phyloP scores from a whole-genome alignment of 2,888 invertebrate species.

The Himalopsyche anomala region DNA sequence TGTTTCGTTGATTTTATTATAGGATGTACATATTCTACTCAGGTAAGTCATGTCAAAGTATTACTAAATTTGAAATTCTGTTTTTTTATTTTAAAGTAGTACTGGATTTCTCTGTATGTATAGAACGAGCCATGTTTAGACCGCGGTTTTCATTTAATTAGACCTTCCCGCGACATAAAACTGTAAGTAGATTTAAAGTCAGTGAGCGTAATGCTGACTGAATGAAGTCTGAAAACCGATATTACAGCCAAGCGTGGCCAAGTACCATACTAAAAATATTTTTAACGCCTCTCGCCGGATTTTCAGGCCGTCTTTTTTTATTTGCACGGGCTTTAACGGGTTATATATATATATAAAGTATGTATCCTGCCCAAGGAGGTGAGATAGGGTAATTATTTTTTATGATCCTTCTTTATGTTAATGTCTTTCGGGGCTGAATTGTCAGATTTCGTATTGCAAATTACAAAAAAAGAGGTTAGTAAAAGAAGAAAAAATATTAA shows the following conservation, averaged over 20 bases:
- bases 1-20: too few relatives aligned
- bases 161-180: background rate
- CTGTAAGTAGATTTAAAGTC: background rate
- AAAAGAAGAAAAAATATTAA: background rate
- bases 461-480: background rate
- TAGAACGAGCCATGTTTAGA: too few relatives aligned
- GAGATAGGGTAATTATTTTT: slow-evolving; percentile 28
- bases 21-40: too few relatives aligned
- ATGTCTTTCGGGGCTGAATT: background rate
- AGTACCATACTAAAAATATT: background rate
- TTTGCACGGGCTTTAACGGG: slow-evolving; percentile 8
- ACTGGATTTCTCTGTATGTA: too few relatives aligned
- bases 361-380: background rate
- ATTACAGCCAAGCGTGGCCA: background rate
- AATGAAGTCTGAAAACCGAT: slow-evolving; percentile 10
- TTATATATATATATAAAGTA: background rate
- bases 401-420: slow-evolving; percentile 11
- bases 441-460: background rate
- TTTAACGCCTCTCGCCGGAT: background rate
- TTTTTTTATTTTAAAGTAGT: background rate
- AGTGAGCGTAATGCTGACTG: background rate
- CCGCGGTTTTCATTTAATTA: background rate
- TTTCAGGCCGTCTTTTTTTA: slow-evolving; percentile 17
- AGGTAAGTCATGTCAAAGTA: too few relatives aligned
- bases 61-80: too few relatives aligned